phyloP scores from a whole-genome alignment of 2,888 invertebrate genomes.

The Polylopha cassiicola region DNA sequence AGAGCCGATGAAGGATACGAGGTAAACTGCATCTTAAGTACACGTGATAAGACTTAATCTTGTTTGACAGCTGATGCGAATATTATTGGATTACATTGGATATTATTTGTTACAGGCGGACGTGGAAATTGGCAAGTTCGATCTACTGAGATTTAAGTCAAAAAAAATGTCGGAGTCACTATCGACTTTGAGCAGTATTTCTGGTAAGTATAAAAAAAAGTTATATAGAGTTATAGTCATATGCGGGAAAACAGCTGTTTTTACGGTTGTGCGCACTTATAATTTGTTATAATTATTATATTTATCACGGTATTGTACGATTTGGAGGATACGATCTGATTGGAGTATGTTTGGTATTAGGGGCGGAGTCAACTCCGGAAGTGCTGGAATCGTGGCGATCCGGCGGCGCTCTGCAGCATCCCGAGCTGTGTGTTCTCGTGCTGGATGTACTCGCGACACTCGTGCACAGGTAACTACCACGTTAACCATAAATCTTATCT shows the following conservation, averaged over 20 bases:
- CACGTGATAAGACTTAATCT: no score
- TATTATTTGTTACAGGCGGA: conserved; percentile 66
- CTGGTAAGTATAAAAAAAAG: conserved; percentile 47
- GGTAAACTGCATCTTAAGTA: conserved; percentile 36
- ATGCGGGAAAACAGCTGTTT: no score
- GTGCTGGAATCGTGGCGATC: conserved; percentile 43
- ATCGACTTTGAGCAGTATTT: conserved; percentile 35
- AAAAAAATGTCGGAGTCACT: conserved; percentile 42
- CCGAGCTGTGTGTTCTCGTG: conserved; percentile 77
- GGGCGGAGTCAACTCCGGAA: conserved; percentile 43
- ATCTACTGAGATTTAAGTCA: conserved; percentile 37
- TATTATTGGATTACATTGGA: no score
- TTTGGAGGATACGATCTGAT: not conserved
- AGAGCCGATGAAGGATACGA: conserved; percentile 80
- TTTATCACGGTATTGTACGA: no score
- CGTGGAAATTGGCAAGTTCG: conserved; percentile 70
- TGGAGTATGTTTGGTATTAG: conserved; percentile 27
- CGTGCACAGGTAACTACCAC: conserved; percentile 62
- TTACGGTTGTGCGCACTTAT: no score
- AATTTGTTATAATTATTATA: no score
- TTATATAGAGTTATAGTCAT: no score
- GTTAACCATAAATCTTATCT: no score
- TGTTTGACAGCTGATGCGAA: no score
- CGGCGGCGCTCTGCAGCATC: conserved; percentile 71
- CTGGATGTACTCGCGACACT: conserved; percentile 78